A percentile compares a stretch with the other conserved stretches of the same genome.
Conservation (phyloP, 2,113 vertebrate genomes). For the Pipa parva region DNA sequence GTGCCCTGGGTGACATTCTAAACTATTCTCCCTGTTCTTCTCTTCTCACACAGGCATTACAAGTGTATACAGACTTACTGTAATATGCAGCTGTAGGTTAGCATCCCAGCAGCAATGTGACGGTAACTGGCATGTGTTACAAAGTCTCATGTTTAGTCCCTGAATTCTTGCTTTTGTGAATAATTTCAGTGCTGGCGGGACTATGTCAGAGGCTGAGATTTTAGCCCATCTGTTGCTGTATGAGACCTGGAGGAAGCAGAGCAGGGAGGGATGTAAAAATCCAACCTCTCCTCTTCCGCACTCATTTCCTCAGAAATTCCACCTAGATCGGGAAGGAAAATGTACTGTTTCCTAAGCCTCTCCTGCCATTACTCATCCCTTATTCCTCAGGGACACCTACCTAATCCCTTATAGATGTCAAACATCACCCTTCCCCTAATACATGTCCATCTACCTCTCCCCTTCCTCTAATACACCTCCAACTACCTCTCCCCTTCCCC, state of each 20-base stretch:
- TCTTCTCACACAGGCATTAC: too few relatives aligned
- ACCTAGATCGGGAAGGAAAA: slow-evolving; percentile 28
- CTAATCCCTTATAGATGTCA: not conserved
- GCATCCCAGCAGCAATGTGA: too few relatives aligned
- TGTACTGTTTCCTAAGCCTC: slow-evolving; percentile 9
- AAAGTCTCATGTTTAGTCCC: too few relatives aligned
- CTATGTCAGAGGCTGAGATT: not conserved
- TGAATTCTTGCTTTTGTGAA: too few relatives aligned
- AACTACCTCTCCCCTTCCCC: not conserved
- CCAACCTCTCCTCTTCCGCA: slow-evolving; percentile 38
- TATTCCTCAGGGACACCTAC: slow-evolving; percentile 14
- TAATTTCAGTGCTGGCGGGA: not conserved
- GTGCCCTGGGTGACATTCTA: too few relatives aligned
- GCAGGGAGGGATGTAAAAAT: slow-evolving; percentile 23
- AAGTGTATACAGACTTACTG: too few relatives aligned
- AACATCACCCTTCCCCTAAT: not conserved
- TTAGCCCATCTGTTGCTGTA: not conserved
- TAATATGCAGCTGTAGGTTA: too few relatives aligned
- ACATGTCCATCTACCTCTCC: not conserved
- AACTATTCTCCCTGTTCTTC: too few relatives aligned
- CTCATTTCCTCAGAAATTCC: slow-evolving; percentile 30
- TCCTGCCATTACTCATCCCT: slow-evolving; percentile 19
- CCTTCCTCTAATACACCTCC: too few relatives aligned
- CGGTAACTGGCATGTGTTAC: too few relatives aligned
- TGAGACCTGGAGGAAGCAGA: slow-evolving; percentile 20